phyloP scores from a whole-genome alignment of 2,113 vertebrate genomes.

The Capricornis sumatraensis region DNA sequence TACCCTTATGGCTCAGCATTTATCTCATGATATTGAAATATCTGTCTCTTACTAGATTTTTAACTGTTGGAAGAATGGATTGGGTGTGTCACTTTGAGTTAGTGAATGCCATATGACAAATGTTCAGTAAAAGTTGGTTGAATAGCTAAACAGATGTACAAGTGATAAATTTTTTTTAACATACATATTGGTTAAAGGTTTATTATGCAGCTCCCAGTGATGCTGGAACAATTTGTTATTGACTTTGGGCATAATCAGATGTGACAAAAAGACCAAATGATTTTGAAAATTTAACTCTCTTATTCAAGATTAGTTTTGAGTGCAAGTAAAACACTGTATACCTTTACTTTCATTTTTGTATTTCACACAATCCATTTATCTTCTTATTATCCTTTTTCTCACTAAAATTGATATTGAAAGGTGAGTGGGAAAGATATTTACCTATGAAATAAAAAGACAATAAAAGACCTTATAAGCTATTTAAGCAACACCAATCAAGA shows the following conservation, averaged over 20 bases:
- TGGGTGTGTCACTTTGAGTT: background rate
- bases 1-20: background rate
- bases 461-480: conserved; percentile 20
- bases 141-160: background rate
- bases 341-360: background rate
- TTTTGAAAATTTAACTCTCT: background rate
- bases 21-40: background rate
- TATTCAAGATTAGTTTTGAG: background rate
- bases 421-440: conserved; percentile 3
- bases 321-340: conserved; percentile 1
- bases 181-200: background rate
- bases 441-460: conserved; percentile 7
- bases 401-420: background rate
- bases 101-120: background rate
- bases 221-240: background rate
- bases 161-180: background rate
- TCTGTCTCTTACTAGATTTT: background rate
- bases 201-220: background rate
- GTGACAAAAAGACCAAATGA: background rate
- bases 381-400: background rate
- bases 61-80: background rate
- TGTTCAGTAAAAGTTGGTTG: background rate
- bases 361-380: background rate
- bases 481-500: conserved; percentile 38
- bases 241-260: background rate